Base-by-base conservation (phyloP, 2,888 invertebrate genomes). In the Drosophila antonietae region DNA sequence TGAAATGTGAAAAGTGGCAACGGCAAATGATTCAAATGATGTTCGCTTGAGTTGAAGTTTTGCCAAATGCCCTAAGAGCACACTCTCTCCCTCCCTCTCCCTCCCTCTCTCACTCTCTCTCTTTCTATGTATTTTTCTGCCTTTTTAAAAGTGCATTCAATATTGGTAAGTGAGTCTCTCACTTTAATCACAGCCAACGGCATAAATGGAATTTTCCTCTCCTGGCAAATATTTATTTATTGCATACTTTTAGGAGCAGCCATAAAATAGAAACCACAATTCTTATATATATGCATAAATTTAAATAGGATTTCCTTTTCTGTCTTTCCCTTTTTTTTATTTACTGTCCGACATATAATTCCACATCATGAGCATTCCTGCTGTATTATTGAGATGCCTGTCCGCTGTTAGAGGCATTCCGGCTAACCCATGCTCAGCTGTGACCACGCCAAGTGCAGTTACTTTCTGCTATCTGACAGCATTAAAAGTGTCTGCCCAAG, bases 401-500 rank as follows among this genome's bases (percentile, higher is more conserved):
- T 62, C 81, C 61, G 55, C 67, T 78, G 63, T 81, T 57, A 56
- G n/a, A 39, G 58, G 46, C 59, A 66, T 59, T 52, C 53, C 67
- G 18, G 39, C 33, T 6, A 41, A 28, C 20, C 53, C 52, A 28
- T 23, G 56, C 59, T 47, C 47, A 2, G 31, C 64, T 47, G 47
- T 52, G 71, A 35, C 51, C 57, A 67, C 69, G 88, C 71, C 83
- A 83, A 85, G 83, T 88, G 83, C 90, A 86, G 73, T 90, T 80
- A 88, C 90, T 76, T 88, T 70, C 55, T 59, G 72, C 77, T 80
- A 88, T 88, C 90, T 86, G 90, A 84, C 87, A 90, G 56, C 84
- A 88, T 90, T 84, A 84, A 88, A 84, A 90, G 87, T 84, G 90
- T 84, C 83, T 88, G 87, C 90, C 80, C 87, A 73, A 88, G 88